A percentile compares a stretch with the other conserved stretches of the same genome.
Conservation (phyloP, 2,888 invertebrate genomes). For the Lasioglossum calceatum region DNA sequence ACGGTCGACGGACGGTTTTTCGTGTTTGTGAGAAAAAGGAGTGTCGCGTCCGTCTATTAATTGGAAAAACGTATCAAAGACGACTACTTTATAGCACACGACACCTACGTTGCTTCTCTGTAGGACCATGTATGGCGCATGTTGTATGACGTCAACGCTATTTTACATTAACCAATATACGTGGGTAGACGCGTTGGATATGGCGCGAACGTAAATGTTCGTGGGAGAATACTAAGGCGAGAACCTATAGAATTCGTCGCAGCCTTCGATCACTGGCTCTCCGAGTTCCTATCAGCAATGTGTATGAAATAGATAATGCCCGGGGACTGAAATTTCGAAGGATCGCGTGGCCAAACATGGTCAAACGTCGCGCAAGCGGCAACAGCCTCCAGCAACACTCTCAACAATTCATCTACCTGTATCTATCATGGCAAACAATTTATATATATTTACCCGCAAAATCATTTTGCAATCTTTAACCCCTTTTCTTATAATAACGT, state of each 20-base stretch:
- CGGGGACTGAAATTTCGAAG: background rate
- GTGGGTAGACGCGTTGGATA: constrained; percentile 79
- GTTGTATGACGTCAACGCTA: constrained; percentile 81
- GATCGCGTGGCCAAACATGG: background rate
- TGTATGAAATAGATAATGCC: background rate
- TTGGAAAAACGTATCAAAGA: constrained; percentile 73
- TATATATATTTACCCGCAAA: background rate
- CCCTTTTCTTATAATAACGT: no score
- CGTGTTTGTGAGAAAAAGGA: constrained; percentile 39
- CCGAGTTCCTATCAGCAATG: background rate
- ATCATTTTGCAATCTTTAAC: no score
- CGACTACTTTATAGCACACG: constrained; percentile 80
- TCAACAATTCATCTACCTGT: background rate
- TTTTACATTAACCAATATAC: constrained; percentile 81
- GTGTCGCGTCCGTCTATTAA: constrained; percentile 32
- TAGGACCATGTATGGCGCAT: constrained; percentile 80
- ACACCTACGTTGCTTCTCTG: constrained; percentile 80
- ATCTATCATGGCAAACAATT: no score
- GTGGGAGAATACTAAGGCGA: constrained; percentile 78
- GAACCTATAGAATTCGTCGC: constrained; percentile 62
- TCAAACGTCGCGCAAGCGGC: background rate
- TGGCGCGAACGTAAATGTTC: constrained; percentile 80
- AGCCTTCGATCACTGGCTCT: constrained; percentile 25
- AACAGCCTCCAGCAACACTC: no score
- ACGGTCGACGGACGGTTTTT: background rate